phyloP scores from a whole-genome alignment of 2,797 vertebrate species.

The Remorina albescens region DNA sequence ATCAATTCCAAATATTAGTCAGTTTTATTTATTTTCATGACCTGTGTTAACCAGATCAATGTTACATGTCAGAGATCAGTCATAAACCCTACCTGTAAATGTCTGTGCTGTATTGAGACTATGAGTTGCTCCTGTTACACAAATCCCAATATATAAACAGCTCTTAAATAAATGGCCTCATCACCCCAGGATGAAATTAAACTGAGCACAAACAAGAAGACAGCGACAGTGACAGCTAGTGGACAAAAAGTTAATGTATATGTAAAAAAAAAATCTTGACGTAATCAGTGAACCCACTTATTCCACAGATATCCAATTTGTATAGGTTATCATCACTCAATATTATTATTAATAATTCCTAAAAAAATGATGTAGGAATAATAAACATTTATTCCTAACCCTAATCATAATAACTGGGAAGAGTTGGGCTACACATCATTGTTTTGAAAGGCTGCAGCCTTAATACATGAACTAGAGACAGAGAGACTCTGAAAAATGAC shows the following conservation, averaged over 20 bases:
- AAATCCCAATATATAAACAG: neutral
- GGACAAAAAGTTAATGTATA: conserved; percentile 8
- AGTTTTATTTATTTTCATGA: neutral
- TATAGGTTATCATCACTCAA: too few relatives aligned
- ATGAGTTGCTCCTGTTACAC: neutral
- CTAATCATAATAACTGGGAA: neutral
- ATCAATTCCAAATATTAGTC: too few relatives aligned
- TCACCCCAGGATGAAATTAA: neutral
- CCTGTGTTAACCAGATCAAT: neutral
- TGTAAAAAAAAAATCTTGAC: neutral
- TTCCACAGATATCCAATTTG: too few relatives aligned
- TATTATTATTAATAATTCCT: too few relatives aligned
- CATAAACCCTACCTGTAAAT: too few relatives aligned
- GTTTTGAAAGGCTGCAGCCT: neutral
- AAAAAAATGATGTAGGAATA: too few relatives aligned
- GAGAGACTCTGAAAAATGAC: too few relatives aligned
- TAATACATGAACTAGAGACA: too few relatives aligned
- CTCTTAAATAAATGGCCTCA: neutral
- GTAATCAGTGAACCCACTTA: too few relatives aligned
- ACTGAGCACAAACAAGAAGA: too few relatives aligned
- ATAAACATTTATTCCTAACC: neutral
- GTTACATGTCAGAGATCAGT: neutral
- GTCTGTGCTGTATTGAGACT: neutral
- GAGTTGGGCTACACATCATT: neutral
- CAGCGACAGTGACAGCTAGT: conserved; percentile 41